A percentile compares a stretch with the other conserved stretches of the same genome.
Conservation (phyloP, 2,888 invertebrate species). For the Saturnia japonica region DNA sequence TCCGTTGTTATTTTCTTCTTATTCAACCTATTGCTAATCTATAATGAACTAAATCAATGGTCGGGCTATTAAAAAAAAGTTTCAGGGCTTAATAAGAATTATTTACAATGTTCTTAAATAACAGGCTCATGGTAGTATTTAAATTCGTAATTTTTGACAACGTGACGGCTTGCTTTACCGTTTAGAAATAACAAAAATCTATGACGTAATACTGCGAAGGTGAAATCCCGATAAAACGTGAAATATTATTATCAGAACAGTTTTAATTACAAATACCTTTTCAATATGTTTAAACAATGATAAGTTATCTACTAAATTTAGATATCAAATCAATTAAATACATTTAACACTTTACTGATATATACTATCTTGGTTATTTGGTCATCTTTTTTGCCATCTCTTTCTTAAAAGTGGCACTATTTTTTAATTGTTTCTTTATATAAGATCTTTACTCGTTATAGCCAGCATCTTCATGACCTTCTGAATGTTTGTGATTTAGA, state of each 20-base stretch:
- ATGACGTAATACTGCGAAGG: background rate
- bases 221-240: background rate
- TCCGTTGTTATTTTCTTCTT: too few species aligned
- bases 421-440: background rate
- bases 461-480: too few species aligned
- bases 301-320: background rate
- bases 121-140: background rate
- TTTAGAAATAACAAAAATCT: background rate
- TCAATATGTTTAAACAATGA: background rate
- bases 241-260: background rate
- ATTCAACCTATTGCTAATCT: too few species aligned
- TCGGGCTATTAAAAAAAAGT: too few species aligned
- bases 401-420: background rate
- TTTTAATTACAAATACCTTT: conserved; percentile 1
- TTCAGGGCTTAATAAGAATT: too few species aligned
- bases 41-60: too few species aligned
- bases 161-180: background rate
- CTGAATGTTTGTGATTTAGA: too few species aligned
- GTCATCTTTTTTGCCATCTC: background rate
- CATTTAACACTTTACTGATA: background rate
- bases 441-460: too few species aligned
- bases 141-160: background rate
- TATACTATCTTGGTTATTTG: background rate
- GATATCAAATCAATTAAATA: background rate
- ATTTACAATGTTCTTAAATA: background rate